Evolutionary conservation across 2,888 invertebrate genomes (phyloP), one percentile per base, ranked within the genome.

Genomic region (Brachylomia viminalis): DNA sequence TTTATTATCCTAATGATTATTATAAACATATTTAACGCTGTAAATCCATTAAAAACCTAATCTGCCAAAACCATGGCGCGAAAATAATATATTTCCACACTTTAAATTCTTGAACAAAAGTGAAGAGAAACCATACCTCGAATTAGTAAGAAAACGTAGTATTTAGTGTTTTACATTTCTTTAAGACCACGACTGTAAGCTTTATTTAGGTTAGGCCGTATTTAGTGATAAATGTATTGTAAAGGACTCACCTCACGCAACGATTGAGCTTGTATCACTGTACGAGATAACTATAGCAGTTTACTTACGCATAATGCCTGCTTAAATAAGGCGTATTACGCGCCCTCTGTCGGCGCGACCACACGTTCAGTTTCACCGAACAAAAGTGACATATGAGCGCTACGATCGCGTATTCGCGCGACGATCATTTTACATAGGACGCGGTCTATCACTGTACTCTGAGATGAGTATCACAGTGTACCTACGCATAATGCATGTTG

Each of bases 171-270:
- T 71, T 79, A 79, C 83, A 80, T 83, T 85, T 89, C 83, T 87
- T 87, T 90, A 81, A 85, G 89, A 92, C 92, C 93, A 93, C 92
- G 93, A 92, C 92, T 88, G 82, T 90, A 92, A 93, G 93, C 94
- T 94, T 93, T 94, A 94, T 90, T 89, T 93, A 93, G 92, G 77
- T 86, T 91, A 91, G 88, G 78, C 77, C 83, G 88, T 86, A 86
- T 79, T 87, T 82, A 84, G 84, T 59, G 23, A 61, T 80, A 80
- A 54, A 54, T 75, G 64, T 85, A 87, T 73, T 75, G 64, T 84
- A 84, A 68, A 72, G 15, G 47, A 62, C n/a, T 69, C 58, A 65
- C 62, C 33, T 49, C 62, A 56, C 56, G 38, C 81, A 84, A 84
- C 54, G 72, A 67, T 70, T 62, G 65, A 67, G 70, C 66, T 67